A percentile compares a stretch with the other conserved stretches of the same genome.
Evolutionary conservation across 2,888 invertebrate genomes (phyloP).

Genomic region (Chrysolina oricalcia): DNA sequence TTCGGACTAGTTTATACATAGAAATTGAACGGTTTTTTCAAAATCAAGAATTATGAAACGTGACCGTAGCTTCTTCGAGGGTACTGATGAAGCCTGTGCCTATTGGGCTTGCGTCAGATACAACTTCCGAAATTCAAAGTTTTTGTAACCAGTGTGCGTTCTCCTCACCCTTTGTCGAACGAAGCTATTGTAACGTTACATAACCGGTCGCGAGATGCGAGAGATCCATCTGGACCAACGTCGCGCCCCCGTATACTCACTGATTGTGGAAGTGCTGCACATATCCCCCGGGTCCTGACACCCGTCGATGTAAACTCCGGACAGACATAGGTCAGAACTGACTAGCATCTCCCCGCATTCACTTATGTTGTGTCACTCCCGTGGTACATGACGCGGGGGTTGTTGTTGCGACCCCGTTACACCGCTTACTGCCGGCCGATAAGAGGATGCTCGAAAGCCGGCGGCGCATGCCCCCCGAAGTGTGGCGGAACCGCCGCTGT

Average conservation of each 20-base stretch:
- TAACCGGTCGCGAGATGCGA: slow-evolving; percentile 40
- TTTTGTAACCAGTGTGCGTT: not conserved
- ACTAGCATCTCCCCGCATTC: slow-evolving; percentile 71
- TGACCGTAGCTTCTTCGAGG: not conserved
- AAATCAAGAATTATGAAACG: not conserved
- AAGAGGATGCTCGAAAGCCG: slow-evolving; percentile 52
- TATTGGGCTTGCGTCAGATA: too few species aligned
- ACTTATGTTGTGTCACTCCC: slow-evolving; percentile 67
- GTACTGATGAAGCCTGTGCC: too few species aligned
- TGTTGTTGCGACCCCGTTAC: slow-evolving; percentile 69
- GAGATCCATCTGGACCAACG: slow-evolving; percentile 45
- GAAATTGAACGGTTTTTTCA: not conserved
- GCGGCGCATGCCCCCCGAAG: slow-evolving; percentile 63
- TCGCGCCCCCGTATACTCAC: slow-evolving; percentile 64
- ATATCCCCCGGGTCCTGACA: slow-evolving; percentile 72
- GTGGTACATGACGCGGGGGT: slow-evolving; percentile 67
- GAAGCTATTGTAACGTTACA: slow-evolving; percentile 44
- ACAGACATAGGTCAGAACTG: slow-evolving; percentile 72
- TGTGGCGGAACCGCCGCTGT: slow-evolving; percentile 32
- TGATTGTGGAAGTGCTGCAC: slow-evolving; percentile 72
- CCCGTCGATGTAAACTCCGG: slow-evolving; percentile 73
- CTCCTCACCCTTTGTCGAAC: not conserved
- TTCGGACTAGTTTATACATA: not conserved
- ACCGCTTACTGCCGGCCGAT: slow-evolving; percentile 66
- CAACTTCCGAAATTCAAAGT: not conserved